Evolutionary conservation across 1,140 invertebrate genomes (phyloP).

Genomic region (Zaprionus ornatus): DNA sequence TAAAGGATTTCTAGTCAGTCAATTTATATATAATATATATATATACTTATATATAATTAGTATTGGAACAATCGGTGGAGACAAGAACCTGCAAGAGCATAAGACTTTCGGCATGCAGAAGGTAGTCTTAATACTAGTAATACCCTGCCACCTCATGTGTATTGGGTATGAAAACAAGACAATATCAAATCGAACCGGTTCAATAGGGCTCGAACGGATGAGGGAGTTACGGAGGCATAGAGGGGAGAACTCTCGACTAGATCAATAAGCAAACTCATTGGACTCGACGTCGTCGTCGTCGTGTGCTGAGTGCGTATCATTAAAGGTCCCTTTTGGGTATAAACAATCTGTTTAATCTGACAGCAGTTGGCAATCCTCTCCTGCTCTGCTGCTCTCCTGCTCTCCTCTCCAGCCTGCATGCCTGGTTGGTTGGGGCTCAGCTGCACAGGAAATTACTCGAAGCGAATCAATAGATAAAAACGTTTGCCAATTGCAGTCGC

Average conservation of each 20-base stretch:
- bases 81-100: no score
- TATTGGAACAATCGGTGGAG: no score
- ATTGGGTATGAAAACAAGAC: background rate
- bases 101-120: no score
- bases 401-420: background rate
- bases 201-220: background rate
- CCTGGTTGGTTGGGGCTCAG: conserved; percentile 5
- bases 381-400: background rate
- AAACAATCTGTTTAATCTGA: conserved; percentile 12
- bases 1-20: no score
- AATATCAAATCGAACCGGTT: background rate
- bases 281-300: background rate
- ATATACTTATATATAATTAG: no score
- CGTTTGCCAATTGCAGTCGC: conserved; percentile 71
- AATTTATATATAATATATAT: no score
- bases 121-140: no score
- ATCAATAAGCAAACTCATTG: conserved; percentile 5
- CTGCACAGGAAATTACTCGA: conserved; percentile 69
- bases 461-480: conserved; percentile 78
- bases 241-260: background rate
- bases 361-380: conserved; percentile 2
- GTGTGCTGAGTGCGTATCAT: conserved; percentile 2
- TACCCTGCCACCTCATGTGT: no score
- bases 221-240: background rate
- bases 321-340: conserved; percentile 11